Conservation (phyloP, 2,113 vertebrate species). For the Todiramphus chloris region DNA sequence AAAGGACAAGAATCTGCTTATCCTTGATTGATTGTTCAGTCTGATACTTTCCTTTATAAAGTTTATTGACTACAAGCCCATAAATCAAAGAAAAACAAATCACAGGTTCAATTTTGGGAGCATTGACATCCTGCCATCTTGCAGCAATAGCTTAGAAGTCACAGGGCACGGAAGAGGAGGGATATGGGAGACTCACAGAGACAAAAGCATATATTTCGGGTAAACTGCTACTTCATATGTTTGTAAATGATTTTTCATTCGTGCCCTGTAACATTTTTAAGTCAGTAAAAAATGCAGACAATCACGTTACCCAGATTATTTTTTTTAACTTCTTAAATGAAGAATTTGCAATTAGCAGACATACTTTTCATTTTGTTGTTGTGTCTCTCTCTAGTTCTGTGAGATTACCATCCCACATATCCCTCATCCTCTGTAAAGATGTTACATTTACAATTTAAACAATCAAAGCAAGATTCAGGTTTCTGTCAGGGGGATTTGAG, state of each 20-base stretch:
- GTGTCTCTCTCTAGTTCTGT: neutral
- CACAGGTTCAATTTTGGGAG: conserved; percentile 80
- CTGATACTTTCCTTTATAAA: conserved; percentile 84
- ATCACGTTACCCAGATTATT: neutral
- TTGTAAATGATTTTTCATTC: neutral
- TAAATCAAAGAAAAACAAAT: conserved; percentile 87
- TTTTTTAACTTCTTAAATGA: neutral
- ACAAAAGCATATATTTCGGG: conserved; percentile 17
- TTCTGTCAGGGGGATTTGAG: neutral
- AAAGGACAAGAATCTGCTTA: conserved; percentile 85
- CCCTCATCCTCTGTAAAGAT: neutral
- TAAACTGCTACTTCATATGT: neutral
- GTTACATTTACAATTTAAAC: conserved; percentile 10
- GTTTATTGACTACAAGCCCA: conserved; percentile 83
- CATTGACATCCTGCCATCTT: conserved; percentile 78
- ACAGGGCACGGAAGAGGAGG: conserved; percentile 22
- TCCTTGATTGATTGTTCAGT: conserved; percentile 80
- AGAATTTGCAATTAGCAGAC: neutral
- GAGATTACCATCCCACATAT: neutral
- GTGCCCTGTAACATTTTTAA: neutral
- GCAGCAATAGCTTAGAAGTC: conserved; percentile 63
- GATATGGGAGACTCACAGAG: neutral
- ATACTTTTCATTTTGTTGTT: neutral
- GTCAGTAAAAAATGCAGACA: neutral
- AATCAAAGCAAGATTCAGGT: neutral